Evolutionary conservation across 2,113 vertebrate genomes (phyloP).

Genomic region (Myotis lucifugus): DNA sequence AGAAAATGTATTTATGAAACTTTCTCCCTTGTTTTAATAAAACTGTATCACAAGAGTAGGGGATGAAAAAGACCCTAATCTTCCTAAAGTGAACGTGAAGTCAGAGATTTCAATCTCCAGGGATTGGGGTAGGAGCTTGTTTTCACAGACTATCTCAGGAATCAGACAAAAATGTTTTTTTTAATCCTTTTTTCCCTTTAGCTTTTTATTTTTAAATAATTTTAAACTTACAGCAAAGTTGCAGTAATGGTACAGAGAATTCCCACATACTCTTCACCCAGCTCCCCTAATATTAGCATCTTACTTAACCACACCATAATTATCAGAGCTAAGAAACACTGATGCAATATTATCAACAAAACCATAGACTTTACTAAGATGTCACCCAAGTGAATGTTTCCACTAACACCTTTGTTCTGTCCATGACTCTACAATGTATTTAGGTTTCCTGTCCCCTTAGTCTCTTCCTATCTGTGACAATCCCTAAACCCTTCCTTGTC

Average conservation of each 20-base stretch:
- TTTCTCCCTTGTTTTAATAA: slow-evolving; percentile 16
- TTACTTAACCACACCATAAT: not conserved
- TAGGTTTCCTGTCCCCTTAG: not conserved
- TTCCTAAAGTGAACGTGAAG: not conserved
- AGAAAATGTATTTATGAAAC: not conserved
- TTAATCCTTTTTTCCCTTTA: not conserved
- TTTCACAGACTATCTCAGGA: not conserved
- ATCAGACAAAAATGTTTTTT: not conserved
- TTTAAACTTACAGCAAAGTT: not conserved
- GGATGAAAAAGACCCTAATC: not conserved
- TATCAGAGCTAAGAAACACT: not conserved
- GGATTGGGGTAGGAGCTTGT: not conserved
- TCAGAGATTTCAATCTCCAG: not conserved
- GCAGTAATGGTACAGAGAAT: not conserved
- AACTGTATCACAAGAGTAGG: not conserved
- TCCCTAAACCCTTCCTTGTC: not conserved
- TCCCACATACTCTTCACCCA: not conserved
- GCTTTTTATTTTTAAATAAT: not conserved
- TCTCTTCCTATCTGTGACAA: not conserved
- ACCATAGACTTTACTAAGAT: not conserved
- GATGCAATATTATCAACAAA: not conserved
- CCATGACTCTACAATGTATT: not conserved
- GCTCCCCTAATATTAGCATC: not conserved
- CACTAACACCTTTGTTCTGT: not conserved
- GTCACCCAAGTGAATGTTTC: not conserved